phyloP scores from a whole-genome alignment of 2,888 invertebrate species.

The Meiosimyza decipiens region DNA sequence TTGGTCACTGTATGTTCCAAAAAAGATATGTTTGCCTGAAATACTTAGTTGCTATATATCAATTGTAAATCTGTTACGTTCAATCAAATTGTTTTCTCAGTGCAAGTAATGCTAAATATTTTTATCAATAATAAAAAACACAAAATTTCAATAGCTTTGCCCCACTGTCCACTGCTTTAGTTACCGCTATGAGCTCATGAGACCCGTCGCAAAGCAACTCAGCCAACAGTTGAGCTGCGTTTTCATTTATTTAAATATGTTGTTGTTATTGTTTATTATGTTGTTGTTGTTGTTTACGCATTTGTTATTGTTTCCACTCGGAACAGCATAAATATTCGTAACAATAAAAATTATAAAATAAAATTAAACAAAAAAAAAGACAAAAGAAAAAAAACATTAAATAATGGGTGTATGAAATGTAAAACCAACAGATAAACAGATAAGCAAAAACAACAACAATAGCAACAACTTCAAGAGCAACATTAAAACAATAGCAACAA shows the following conservation, averaged over 20 bases:
- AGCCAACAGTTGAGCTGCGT: neutral
- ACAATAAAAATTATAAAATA: slow-evolving; percentile 24
- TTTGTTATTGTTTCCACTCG: slow-evolving; percentile 30
- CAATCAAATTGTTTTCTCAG: too few relatives aligned
- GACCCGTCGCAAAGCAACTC: neutral
- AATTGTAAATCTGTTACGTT: too few relatives aligned
- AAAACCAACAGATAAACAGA: slow-evolving; percentile 9
- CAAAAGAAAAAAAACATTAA: neutral
- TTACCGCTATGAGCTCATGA: slow-evolving; percentile 19
- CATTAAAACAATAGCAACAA: neutral
- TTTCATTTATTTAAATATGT: neutral
- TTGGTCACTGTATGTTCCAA: too few relatives aligned
- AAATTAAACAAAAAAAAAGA: slow-evolving; percentile 1
- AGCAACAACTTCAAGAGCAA: neutral
- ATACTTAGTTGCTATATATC: too few relatives aligned
- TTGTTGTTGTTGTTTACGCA: slow-evolving; percentile 3
- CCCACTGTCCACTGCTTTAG: neutral
- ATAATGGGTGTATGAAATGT: neutral
- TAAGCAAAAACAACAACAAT: slow-evolving; percentile 16
- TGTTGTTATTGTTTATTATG: neutral
- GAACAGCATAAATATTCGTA: slow-evolving; percentile 6
- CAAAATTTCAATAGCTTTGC: too few relatives aligned
- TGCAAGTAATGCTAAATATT: too few relatives aligned
- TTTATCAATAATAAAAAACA: too few relatives aligned
- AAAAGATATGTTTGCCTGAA: too few relatives aligned